A percentile compares a stretch with the other conserved stretches of the same genome.
Conservation (phyloP, 2,113 vertebrate species). For the Ahaetulla prasina region DNA sequence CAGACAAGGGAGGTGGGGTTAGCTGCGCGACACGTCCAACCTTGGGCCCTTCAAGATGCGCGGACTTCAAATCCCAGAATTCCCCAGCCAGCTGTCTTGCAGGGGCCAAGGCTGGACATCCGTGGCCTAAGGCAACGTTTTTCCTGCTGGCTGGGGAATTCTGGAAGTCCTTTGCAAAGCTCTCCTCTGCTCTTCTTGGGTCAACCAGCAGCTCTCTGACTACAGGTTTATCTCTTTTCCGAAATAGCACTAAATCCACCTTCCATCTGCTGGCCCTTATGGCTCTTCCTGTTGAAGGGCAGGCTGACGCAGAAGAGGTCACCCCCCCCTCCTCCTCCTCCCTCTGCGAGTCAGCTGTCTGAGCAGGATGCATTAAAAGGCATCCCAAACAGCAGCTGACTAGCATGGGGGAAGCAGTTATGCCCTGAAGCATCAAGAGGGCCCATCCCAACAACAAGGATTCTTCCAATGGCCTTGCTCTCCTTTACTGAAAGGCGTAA, state of each 20-base stretch:
- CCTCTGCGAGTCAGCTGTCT: not conserved
- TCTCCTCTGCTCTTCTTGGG: not conserved
- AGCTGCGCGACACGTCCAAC: not conserved
- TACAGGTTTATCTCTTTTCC: not conserved
- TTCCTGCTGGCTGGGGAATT: not conserved
- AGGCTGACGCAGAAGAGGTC: not conserved
- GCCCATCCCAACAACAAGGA: not conserved
- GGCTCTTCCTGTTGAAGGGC: not conserved
- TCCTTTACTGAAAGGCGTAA: not conserved
- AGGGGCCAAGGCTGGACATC: too few species aligned
- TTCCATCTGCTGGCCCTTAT: too few species aligned
- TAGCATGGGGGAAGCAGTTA: not conserved
- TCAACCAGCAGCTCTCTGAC: not conserved
- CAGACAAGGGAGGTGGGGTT: not conserved
- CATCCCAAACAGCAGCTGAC: not conserved
- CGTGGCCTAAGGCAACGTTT: not conserved
- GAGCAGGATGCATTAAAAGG: not conserved
- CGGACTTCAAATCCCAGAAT: not conserved
- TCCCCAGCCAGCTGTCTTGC: too few species aligned
- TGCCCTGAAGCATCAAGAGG: not conserved
- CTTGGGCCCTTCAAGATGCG: not conserved
- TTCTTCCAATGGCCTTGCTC: not conserved
- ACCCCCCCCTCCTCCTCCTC: too few species aligned
- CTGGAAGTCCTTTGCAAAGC: not conserved
- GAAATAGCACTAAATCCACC: not conserved